Conservation (phyloP, 2,888 invertebrate species). For the Dorcus parallelipipedus region DNA sequence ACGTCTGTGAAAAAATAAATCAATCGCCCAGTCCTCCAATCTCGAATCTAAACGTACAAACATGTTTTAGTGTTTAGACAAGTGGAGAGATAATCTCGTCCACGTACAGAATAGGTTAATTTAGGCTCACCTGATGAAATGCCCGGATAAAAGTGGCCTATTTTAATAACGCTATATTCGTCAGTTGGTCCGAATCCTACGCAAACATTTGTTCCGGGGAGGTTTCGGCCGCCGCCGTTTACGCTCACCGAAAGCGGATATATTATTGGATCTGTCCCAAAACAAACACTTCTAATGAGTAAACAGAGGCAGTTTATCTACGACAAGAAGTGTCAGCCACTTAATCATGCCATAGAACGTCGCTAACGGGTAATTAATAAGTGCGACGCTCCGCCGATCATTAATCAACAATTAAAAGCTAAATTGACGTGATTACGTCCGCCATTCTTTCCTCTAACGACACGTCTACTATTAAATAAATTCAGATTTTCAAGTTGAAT, state of each 20-base stretch:
- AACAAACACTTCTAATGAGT: conserved; percentile 42
- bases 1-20: too few relatives aligned
- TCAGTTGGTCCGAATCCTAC: conserved; percentile 14
- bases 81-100: too few relatives aligned
- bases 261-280: conserved; percentile 35
- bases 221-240: conserved; percentile 21
- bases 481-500: too few relatives aligned
- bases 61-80: too few relatives aligned
- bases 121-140: conserved; percentile 14
- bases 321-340: conserved; percentile 39
- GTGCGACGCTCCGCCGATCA: conserved; percentile 39
- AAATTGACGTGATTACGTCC: conserved; percentile 40
- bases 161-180: conserved; percentile 17
- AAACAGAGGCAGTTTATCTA: conserved; percentile 41
- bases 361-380: conserved; percentile 44
- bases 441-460: conserved; percentile 32
- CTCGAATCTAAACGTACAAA: too few relatives aligned
- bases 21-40: too few relatives aligned
- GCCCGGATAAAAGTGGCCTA: conserved; percentile 8
- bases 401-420: conserved; percentile 45
- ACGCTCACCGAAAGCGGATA: conserved; percentile 12
- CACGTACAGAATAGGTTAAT: not conserved
- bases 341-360: conserved; percentile 42
- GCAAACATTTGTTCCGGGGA: conserved; percentile 22
- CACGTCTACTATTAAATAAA: not conserved